Percentiles rank a stretch among this genome's conserved stretches.
These are phyloP conservation scores for Neocrepidodera transversa DNA, from an alignment of 2,888 invertebrate species.

Conservation along the genomic window DNA sequence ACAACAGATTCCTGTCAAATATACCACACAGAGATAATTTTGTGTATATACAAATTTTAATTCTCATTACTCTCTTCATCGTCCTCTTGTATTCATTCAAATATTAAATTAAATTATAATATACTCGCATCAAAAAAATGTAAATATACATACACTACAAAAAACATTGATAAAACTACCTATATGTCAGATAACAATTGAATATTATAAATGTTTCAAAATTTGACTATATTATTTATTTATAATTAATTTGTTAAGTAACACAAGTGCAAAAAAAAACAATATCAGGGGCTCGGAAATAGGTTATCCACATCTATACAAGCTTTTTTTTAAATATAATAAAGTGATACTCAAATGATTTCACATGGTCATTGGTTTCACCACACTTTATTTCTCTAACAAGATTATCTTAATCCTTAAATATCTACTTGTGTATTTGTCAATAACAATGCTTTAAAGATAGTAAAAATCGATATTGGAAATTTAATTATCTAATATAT, in stretches of 20 bases:
- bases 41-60: conserved; percentile 57
- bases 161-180: conserved; percentile 61
- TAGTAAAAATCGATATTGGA: not conserved
- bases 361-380: conserved; percentile 21
- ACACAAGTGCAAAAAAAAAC: conserved; percentile 56
- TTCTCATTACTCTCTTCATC: conserved; percentile 44
- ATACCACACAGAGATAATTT: conserved; percentile 60
- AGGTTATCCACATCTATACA: conserved; percentile 55
- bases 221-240: conserved; percentile 54
- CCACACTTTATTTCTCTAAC: conserved; percentile 47
- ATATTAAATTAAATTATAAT: conserved; percentile 38
- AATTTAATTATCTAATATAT: too few relatives aligned
- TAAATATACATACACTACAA: conserved; percentile 60
- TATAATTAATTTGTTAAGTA: conserved; percentile 36
- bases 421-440: conserved; percentile 44
- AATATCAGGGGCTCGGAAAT: conserved; percentile 46
- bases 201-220: conserved; percentile 56
- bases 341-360: conserved; percentile 4
- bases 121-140: conserved; percentile 31
- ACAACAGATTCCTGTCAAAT: conserved; percentile 59
- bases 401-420: conserved; percentile 49
- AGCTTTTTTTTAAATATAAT: conserved; percentile 41
- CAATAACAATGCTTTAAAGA: conserved; percentile 37
- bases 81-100: conserved; percentile 28
- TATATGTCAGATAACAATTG: conserved; percentile 59